A percentile compares a stretch with the other conserved stretches of the same genome.
Evolutionary conservation across 1,140 invertebrate genomes (phyloP).

Genomic region (Drosophila nikananu): DNA sequence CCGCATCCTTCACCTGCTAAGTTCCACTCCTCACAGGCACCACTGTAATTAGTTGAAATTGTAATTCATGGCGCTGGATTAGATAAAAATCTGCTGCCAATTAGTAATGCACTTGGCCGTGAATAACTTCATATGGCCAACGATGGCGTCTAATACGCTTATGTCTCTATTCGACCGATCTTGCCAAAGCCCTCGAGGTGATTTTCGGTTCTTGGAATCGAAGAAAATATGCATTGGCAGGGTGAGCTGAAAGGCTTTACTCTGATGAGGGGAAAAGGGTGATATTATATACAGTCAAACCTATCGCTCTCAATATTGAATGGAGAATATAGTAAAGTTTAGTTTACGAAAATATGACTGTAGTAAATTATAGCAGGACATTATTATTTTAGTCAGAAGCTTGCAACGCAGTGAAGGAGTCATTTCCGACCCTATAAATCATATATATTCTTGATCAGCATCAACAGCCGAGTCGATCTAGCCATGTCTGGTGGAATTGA

Average conservation of each 20-base stretch:
- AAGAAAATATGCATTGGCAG: background rate
- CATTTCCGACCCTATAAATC: too few relatives aligned
- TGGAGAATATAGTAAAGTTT: background rate
- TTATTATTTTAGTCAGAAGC: too few relatives aligned
- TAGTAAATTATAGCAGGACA: too few relatives aligned
- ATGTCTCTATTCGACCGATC: constrained; percentile 59
- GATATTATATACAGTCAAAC: too few relatives aligned
- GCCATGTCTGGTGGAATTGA: too few relatives aligned
- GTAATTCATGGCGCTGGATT: constrained; percentile 81
- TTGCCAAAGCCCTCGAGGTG: constrained; percentile 1
- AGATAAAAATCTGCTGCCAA: constrained; percentile 81
- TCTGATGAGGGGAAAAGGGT: too few relatives aligned
- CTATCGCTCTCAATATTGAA: background rate
- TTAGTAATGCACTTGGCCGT: constrained; percentile 75
- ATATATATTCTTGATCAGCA: too few relatives aligned
- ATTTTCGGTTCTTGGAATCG: constrained; percentile 23
- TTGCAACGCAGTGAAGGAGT: too few relatives aligned
- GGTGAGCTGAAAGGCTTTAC: background rate
- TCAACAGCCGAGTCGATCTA: too few relatives aligned
- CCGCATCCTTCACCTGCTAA: constrained; percentile 38
- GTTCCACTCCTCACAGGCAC: constrained; percentile 44
- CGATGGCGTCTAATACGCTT: constrained; percentile 53
- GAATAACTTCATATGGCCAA: constrained; percentile 69
- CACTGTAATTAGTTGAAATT: constrained; percentile 81
- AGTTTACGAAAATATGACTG: too few relatives aligned